Evolutionary conservation across 2,888 invertebrate species (phyloP), one percentile per base, ranked within the genome.

Genomic region (Alentia gelatinosa): DNA sequence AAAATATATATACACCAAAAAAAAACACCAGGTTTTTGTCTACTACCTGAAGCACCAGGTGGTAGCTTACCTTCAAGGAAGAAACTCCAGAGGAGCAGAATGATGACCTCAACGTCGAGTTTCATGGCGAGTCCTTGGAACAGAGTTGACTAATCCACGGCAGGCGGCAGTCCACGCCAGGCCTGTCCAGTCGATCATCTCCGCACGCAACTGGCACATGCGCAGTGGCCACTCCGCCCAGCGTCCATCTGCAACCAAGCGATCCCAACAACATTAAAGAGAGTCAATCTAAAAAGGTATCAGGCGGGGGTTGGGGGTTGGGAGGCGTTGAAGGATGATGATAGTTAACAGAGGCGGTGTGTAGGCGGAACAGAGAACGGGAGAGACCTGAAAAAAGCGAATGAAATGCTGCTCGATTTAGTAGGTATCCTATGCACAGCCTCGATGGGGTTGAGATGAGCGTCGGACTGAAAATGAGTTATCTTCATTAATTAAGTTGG

Each of bases 31-130:
- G n/a, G n/a, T n/a, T n/a, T n/a, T n/a, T n/a, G n/a, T n/a, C n/a
- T n/a, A n/a, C n/a, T n/a, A n/a, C n/a, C n/a, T n/a, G n/a, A n/a
- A n/a, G n/a, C n/a, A n/a, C n/a, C n/a, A n/a, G n/a, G n/a, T n/a
- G n/a, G n/a, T n/a, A n/a, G 37, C 86, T 50, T 86, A 86, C 86
- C 86, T 50, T 86, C 86, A 12, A 86, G 50, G 50, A 86, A 86
- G 86, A 86, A 86, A 30, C 47, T 86, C 86, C 86, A 86, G 30
- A 86, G 42, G n/a, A 86, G 86, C 23, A 86, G 5, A 50, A 86
- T 30, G 47, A 86, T 86, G 12, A 86, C 30, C 30, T 86, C 86
- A 19, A 50, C 86, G 47, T 86, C 86, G 0, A 86, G 50, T 30
- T 30, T 86, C 86, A 86, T 86, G 47, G 0, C 47, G 86, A 79